Conservation (phyloP, 2,113 vertebrate species). For the Recurvirostra avosetta region DNA sequence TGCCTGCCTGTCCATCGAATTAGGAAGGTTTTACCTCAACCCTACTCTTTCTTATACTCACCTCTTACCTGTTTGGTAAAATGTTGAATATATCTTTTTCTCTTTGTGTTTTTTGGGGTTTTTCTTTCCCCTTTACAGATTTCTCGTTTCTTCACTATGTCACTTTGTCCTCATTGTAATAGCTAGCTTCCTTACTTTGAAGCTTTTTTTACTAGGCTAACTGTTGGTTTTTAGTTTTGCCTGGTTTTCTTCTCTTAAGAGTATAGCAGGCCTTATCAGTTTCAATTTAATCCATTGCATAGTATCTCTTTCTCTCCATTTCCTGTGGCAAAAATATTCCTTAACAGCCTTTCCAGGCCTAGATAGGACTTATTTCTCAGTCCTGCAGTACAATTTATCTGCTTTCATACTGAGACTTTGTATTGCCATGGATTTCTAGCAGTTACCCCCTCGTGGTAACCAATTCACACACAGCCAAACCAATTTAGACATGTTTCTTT, state of each 20-base stretch:
- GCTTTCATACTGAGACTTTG: background rate
- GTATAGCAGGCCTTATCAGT: background rate
- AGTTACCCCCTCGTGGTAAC: background rate
- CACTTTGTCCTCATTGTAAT: background rate
- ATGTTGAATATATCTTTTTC: background rate
- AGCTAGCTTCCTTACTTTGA: background rate
- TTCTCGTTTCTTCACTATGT: background rate
- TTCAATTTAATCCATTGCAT: background rate
- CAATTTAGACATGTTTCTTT: background rate
- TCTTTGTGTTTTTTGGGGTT: background rate
- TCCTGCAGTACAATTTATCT: background rate
- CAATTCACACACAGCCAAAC: background rate
- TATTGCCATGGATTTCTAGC: conserved; percentile 5
- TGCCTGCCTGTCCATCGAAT: rapidly evolving
- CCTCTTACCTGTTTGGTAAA: background rate
- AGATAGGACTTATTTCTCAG: background rate
- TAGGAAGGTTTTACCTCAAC: background rate
- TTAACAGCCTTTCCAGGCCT: background rate
- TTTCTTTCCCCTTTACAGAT: background rate
- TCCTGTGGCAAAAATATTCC: background rate
- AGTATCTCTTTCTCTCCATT: background rate
- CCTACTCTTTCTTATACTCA: background rate
- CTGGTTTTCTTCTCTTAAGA: background rate
- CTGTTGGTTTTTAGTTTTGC: background rate
- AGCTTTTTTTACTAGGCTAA: background rate